Evolutionary conservation across 2,113 vertebrate genomes (phyloP), one percentile per base, ranked within the genome.

Genomic region (Vulpes vulpes): DNA sequence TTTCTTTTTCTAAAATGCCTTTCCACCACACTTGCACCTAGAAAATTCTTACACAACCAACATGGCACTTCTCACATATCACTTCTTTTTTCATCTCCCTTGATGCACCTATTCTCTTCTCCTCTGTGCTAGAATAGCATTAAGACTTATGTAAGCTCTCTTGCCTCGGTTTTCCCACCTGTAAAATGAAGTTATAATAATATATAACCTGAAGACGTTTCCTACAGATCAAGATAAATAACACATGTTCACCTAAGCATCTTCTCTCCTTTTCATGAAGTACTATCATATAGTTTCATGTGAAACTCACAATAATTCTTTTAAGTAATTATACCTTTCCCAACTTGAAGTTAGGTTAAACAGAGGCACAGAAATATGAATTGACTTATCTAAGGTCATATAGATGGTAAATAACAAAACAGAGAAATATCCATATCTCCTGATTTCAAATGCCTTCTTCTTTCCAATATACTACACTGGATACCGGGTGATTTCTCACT

Each of bases 301-400:
- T 38, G 60, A 95, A 30, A 11, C 23, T 82, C 60, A 60, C 25
- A 62, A 49, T 67, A 87, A 51, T 86, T 80, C 35, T 92, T 53
- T 49, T 67, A 57, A 43, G 32, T 62, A 79, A 94, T 94, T 49
- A 38, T 49, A 22, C 71, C 49, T 81, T 94, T 92, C 35, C 71
- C 35, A 64, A 2, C 80, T 89, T 78, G n/a, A 94, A 91, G 23
- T 35, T 55, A 78, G 79, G n/a, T 89, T 79, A 95, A 97, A 95
- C 55, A 22, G 81, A 85, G 30, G 14, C 59, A 87, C 5, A 84
- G 60, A 96, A 96, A 67, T 73, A 11, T 57, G n/a, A 84, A 55
- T 27, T 84, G 27, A 80, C 60, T 92, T 49, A 16, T 67, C 71
- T 94, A 53, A 85, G 51, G 27, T 82, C 87, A 92, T 11, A 49